Base-by-base conservation (phyloP, 2,797 vertebrate species). In the Semotilus atromaculatus region DNA sequence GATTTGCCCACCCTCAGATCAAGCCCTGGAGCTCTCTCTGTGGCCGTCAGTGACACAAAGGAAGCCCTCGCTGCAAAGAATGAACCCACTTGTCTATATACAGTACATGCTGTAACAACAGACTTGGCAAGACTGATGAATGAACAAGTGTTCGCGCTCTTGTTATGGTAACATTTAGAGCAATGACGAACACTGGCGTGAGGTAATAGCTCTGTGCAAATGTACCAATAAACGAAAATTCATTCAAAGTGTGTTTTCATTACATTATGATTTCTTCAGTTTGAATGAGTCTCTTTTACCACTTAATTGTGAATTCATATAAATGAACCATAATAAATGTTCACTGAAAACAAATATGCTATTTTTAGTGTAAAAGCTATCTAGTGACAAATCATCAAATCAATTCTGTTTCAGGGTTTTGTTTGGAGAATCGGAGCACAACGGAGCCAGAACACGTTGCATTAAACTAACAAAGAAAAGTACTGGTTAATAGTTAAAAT, bases 1-100 rank as follows among this genome's bases (percentile, higher is more conserved):
- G 91, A 92, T 93, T 94, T 94, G 95, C 94, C 94, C 93, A 94
- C 92, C 93, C 94, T 94, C 87, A 90, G 90, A 91, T 91, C 93
- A 95, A 94, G 93, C 93, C 94, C 95, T 89, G 92, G 91, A 95
- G 95, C 93, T 90, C 86, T 85, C 83, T 86, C 74, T 86, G 74
- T 86, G 82, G 73, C 72, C 53, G 79, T 86, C 82, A 55, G 78
- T 38, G 84, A 86, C 81, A 89, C 86, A 89, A 89, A 85, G 83
- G 36, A 88, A 60, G 51, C 58, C 83, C 87, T 89, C 62, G 85
- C 83, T 72, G 75, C 76, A 83, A 72, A 87, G 87, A 82, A 88
- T 82, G 87, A 86, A 82, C 81, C 85, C 86, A 87, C 86, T 88
- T 88, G 85, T 89, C 89, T 87, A 85, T 87, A 88, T 90, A 90